A percentile compares a stretch with the other conserved stretches of the same genome.
Conservation (phyloP, 2,113 vertebrate species). For the Eleginops maclovinus region DNA sequence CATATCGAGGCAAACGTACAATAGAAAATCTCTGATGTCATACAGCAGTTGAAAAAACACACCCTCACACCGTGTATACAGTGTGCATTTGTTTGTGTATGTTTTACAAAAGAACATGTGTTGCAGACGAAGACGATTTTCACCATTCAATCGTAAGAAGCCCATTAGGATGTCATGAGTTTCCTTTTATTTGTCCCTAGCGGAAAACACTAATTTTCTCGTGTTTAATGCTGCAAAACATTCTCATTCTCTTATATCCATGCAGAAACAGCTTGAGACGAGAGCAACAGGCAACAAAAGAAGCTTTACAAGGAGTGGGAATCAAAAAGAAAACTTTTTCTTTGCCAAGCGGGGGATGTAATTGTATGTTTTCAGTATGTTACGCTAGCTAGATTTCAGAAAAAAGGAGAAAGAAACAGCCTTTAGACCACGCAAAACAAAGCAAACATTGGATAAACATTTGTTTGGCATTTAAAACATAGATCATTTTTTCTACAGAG, state of each 20-base stretch:
- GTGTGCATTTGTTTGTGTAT: background rate
- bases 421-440: background rate
- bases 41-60: slow-evolving; percentile 19
- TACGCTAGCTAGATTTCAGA: background rate
- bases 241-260: slow-evolving; percentile 15
- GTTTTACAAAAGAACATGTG: background rate
- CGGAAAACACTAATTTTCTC: slow-evolving; percentile 33
- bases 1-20: slow-evolving; percentile 50
- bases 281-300: background rate
- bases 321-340: background rate
- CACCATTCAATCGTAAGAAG: slow-evolving; percentile 36
- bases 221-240: slow-evolving; percentile 55
- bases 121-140: slow-evolving; percentile 9
- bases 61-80: background rate
- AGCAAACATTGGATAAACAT: background rate
- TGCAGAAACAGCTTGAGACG: slow-evolving; percentile 10
- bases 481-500: background rate
- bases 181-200: slow-evolving; percentile 29
- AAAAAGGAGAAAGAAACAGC: background rate
- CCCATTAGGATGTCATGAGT: slow-evolving; percentile 47
- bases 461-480: background rate
- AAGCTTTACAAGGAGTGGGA: background rate
- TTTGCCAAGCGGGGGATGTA: slow-evolving; percentile 11
- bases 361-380: slow-evolving; percentile 15
- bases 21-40: slow-evolving; percentile 56